Evolutionary conservation across 2,797 vertebrate species (phyloP).

Genomic region (Mionectes olivaceus): DNA sequence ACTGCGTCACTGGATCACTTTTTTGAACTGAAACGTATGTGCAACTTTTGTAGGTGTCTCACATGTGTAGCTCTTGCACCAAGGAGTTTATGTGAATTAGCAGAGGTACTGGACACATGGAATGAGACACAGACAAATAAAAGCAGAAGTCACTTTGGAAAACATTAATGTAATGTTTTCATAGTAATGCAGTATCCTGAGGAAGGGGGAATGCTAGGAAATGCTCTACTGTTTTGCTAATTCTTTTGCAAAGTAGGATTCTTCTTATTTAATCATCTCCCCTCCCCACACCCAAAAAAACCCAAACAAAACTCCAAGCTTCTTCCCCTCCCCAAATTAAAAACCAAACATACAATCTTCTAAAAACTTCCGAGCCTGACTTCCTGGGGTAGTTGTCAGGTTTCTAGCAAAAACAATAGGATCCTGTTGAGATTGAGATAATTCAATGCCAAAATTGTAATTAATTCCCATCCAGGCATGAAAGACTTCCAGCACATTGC

Average conservation of each 20-base stretch:
- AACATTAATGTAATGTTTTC: not conserved
- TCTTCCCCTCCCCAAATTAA: not conserved
- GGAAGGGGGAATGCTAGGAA: not conserved
- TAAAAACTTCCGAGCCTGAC: not conserved
- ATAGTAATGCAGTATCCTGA: not conserved
- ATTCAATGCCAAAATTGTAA: not conserved
- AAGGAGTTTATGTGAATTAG: not conserved
- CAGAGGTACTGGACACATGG: not conserved
- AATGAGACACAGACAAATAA: not conserved
- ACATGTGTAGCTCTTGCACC: not conserved
- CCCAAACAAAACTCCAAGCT: not conserved
- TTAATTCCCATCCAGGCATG: not conserved
- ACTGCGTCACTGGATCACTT: not conserved
- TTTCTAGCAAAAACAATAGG: not conserved
- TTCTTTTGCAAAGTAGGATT: not conserved
- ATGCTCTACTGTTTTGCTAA: not conserved
- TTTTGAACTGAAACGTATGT: not conserved
- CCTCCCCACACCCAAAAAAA: fast-evolving
- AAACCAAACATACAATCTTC: not conserved
- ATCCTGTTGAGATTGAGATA: not conserved
- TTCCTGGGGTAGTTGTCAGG: not conserved
- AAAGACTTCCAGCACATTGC: not conserved
- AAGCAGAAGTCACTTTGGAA: not conserved
- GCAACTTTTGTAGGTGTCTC: not conserved
- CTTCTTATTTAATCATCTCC: not conserved